A percentile compares a stretch with the other conserved stretches of the same genome.
phyloP scores from a whole-genome alignment of 2,888 invertebrate genomes.

The Drosophila nr. fundita region DNA sequence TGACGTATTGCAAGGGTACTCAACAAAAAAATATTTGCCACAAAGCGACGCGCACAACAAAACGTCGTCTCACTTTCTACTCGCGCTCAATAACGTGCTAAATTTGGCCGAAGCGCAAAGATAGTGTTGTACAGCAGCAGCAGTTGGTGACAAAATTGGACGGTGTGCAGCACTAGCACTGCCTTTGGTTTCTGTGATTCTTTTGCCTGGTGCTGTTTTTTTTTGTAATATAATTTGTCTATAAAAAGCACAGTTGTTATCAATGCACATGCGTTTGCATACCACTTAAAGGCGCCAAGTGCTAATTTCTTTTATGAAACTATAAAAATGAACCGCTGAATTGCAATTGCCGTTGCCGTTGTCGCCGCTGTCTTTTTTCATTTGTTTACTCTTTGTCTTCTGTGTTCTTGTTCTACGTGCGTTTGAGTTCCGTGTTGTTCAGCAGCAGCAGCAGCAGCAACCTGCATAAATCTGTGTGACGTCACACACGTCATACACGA shows the following conservation, averaged over 20 bases:
- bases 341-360: conserved; percentile 30
- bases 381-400: conserved; percentile 75
- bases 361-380: conserved; percentile 50
- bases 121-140: conserved; percentile 25
- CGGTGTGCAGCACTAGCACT: conserved; percentile 39
- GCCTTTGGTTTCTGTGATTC: conserved; percentile 52
- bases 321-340: conserved; percentile 47
- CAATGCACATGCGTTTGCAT: conserved; percentile 36
- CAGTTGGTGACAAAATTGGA: background rate
- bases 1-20: conserved; percentile 44
- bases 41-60: conserved; percentile 63
- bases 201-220: conserved; percentile 68
- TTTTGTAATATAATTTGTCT: conserved; percentile 60
- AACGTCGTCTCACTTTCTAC: conserved; percentile 68
- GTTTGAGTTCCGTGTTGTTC: conserved; percentile 56
- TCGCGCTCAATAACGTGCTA: conserved; percentile 37
- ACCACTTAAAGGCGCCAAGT: conserved; percentile 23
- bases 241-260: conserved; percentile 50
- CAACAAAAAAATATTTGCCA: conserved; percentile 44
- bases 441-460: conserved; percentile 29
- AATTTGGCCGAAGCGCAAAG: conserved; percentile 18
- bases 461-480: conserved; percentile 62
- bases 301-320: conserved; percentile 53
- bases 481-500: conserved; percentile 51
- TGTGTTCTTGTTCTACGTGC: conserved; percentile 58